Evolutionary conservation across 2,797 vertebrate species (phyloP), one percentile per base, ranked within the genome.

Genomic region (Esox masquinongy): DNA sequence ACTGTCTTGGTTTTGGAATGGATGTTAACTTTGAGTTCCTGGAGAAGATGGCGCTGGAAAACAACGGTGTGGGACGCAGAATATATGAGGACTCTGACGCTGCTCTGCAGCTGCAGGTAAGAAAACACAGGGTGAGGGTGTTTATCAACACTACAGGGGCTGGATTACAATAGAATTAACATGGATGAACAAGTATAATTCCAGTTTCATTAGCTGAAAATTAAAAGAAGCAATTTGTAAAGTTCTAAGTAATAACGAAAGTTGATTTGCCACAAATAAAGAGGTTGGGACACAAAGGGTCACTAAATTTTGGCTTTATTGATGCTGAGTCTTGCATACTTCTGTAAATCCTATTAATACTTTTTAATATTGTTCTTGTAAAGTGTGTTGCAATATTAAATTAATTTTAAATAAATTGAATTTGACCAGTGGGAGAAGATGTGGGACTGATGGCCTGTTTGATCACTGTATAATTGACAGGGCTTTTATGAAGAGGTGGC

Each of bases 11-110:
- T 3, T 31, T 31, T 31, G 97, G 97, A 72, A 96, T 95, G 67
- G 94, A 97, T 36, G 96, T 99, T 31, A 94, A 95, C 79, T 98
- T 95, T 64, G 86, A 92, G 68, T 97, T 99, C 90, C 91, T 99
- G 80, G 94, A 98, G 88, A 97, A 94, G 88, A 90, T 98, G 95
- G 92, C 97, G 0, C 87, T 96, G 80, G 91, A 95, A 24, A 98
- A 96, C 0, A 90, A 86, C 0, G 97, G 97, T 26, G 63, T 92
- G 72, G 96, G 96, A 29, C 93, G 95, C 17, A 93, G 29, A 31
- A 31, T 31, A 31, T 31, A 31, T 31, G 29, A 31, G 29, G 29
- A 31, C 29, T 31, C 29, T 0, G 97, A 99, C 75, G 94, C 97
- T 2, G 92, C 94, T 75, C 81, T 97, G 80, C 97, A 99, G 87